Conservation (phyloP, 30 jellyfish, hydroid and myxozoan genomes). For the Turritopsis rubra region DNA sequence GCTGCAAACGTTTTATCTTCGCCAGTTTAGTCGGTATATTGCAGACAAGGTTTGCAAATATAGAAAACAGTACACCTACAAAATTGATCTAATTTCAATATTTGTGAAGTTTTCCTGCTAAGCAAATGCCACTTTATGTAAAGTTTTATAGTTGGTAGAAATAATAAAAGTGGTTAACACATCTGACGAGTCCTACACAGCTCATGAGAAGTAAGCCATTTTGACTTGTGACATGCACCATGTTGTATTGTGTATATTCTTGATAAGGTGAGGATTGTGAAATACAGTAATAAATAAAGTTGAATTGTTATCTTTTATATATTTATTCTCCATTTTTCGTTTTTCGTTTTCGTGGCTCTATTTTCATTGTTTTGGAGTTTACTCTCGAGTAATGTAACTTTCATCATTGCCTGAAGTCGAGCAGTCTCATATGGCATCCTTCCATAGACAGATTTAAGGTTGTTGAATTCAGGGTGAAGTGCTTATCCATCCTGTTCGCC, state of each 20-base stretch:
- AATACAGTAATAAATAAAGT: not conserved
- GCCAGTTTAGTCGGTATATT: too few species aligned
- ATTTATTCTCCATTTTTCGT: not conserved
- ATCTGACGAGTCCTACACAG: not conserved
- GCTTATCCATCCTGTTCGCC: constrained; percentile 9
- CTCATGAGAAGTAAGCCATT: not conserved
- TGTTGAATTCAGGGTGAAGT: not conserved
- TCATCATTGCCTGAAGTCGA: not conserved
- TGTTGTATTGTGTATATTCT: not conserved
- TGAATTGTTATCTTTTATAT: too few species aligned
- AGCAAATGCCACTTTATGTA: not conserved
- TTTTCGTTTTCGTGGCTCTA: not conserved
- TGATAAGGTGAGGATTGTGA: not conserved
- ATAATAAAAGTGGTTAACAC: not conserved
- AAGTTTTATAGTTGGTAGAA: not conserved
- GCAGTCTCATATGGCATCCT: not conserved
- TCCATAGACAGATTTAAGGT: not conserved
- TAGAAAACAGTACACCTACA: too few species aligned
- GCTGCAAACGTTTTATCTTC: too few species aligned
- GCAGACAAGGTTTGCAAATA: too few species aligned
- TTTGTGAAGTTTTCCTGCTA: not conserved
- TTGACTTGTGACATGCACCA: not conserved
- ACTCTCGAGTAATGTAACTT: not conserved
- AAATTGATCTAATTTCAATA: too few species aligned
- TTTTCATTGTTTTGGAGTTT: not conserved